These are phyloP conservation scores for Cuculus canorus DNA, from an alignment of 2,797 vertebrate species.

Conservation along the genomic window DNA sequence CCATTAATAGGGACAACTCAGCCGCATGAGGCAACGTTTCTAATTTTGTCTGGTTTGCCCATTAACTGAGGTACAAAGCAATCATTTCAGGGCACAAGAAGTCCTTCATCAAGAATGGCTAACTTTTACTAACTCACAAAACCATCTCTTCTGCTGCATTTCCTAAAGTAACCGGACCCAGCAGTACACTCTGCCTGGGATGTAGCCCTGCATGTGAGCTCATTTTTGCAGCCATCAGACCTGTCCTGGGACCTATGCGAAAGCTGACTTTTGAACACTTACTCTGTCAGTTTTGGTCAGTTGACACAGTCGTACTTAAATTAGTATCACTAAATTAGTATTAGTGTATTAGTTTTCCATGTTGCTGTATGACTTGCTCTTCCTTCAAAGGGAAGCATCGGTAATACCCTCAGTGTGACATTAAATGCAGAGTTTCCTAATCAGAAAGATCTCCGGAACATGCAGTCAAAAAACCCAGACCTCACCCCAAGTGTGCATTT, in stretches of 20 bases:
- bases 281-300: background rate
- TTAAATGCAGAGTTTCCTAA: rapidly evolving
- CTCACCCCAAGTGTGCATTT: rapidly evolving
- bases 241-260: background rate
- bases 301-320: background rate
- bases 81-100: background rate
- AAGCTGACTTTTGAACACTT: background rate
- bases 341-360: background rate
- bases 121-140: background rate
- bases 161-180: background rate
- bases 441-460: background rate
- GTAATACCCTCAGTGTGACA: background rate
- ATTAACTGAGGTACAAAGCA: background rate
- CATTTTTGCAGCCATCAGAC: background rate
- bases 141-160: background rate
- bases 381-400: background rate
- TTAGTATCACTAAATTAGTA: background rate
- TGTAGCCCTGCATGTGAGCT: rapidly evolving
- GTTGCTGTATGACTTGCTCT: background rate
- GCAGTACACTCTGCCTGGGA: background rate
- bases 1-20: background rate
- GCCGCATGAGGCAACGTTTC: background rate
- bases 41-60: background rate
- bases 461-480: background rate
- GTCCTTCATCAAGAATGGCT: background rate